Evolutionary conservation across 2,888 invertebrate genomes (phyloP).

Genomic region (Polydrusus pterygomalis): DNA sequence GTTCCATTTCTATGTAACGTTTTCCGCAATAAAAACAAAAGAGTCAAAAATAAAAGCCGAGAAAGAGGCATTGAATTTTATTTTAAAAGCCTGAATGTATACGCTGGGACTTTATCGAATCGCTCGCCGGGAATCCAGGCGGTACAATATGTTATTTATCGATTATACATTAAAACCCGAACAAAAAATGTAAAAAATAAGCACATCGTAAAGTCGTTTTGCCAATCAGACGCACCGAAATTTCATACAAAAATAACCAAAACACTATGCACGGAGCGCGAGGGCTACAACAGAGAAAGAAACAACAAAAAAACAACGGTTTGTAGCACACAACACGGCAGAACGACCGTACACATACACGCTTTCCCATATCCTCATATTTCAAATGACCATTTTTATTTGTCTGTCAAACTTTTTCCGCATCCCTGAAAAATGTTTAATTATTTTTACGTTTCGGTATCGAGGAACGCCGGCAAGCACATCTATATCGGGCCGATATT

Average conservation of each 20-base stretch:
- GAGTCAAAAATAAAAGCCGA: slow-evolving; percentile 53
- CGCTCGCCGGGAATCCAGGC: slow-evolving; percentile 58
- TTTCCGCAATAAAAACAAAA: slow-evolving; percentile 44
- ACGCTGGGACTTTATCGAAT: slow-evolving; percentile 58
- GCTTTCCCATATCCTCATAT: slow-evolving; percentile 68
- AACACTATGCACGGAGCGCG: slow-evolving; percentile 59
- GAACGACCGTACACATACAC: slow-evolving; percentile 57
- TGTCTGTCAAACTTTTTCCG: slow-evolving; percentile 74
- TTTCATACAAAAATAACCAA: slow-evolving; percentile 63
- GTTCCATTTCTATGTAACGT: slow-evolving; percentile 43
- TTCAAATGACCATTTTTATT: slow-evolving; percentile 74
- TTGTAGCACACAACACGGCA: slow-evolving; percentile 34
- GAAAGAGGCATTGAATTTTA: slow-evolving; percentile 54
- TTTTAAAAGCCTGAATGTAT: slow-evolving; percentile 49
- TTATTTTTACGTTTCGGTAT: slow-evolving; percentile 73
- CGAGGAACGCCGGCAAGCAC: slow-evolving; percentile 71
- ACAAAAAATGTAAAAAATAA: slow-evolving; percentile 68
- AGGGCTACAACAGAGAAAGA: slow-evolving; percentile 61
- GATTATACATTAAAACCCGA: slow-evolving; percentile 69
- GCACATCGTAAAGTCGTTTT: slow-evolving; percentile 70
- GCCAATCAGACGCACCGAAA: slow-evolving; percentile 69
- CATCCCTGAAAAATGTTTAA: slow-evolving; percentile 74
- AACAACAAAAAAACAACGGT: slow-evolving; percentile 57
- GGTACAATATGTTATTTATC: slow-evolving; percentile 68
- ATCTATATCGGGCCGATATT: slow-evolving; percentile 72